Evolutionary conservation across 2,797 vertebrate species (phyloP).

Genomic region (Sarcophilus harrisii): DNA sequence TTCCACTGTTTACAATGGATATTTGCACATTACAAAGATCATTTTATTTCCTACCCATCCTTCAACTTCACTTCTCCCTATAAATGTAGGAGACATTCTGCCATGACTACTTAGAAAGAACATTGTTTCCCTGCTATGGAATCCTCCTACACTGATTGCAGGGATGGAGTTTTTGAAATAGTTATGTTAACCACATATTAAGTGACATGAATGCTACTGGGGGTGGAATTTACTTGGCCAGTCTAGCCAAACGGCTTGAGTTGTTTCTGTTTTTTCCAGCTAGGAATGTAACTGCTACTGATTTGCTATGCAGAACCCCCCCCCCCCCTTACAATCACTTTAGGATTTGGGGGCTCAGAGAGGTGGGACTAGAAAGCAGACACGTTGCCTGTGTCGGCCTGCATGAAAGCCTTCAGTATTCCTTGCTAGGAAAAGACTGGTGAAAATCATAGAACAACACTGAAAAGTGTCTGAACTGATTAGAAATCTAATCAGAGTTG

Average conservation of each 20-base stretch:
- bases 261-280: slow-evolving; percentile 9
- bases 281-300: slow-evolving; percentile 17
- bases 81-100: slow-evolving; percentile 56
- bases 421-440: not conserved
- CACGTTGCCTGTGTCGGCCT: not conserved
- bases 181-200: slow-evolving; percentile 60
- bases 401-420: not conserved
- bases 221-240: slow-evolving; percentile 45
- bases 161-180: slow-evolving; percentile 70
- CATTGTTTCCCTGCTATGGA: slow-evolving; percentile 74
- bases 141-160: slow-evolving; percentile 63
- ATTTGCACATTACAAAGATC: slow-evolving; percentile 40
- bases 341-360: not conserved
- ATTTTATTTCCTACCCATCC: slow-evolving; percentile 30
- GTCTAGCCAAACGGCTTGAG: slow-evolving; percentile 19
- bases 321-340: not conserved
- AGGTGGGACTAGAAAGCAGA: not conserved
- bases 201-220: not conserved
- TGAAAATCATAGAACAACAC: slow-evolving; percentile 27
- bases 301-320: not conserved
- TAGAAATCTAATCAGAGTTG: slow-evolving; percentile 18
- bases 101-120: slow-evolving; percentile 58
- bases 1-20: slow-evolving; percentile 1
- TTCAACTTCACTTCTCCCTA: not conserved
- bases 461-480: not conserved